These are phyloP conservation scores for Damaliscus lunatus DNA, from an alignment of 2,113 vertebrate genomes.

Conservation along the genomic window DNA sequence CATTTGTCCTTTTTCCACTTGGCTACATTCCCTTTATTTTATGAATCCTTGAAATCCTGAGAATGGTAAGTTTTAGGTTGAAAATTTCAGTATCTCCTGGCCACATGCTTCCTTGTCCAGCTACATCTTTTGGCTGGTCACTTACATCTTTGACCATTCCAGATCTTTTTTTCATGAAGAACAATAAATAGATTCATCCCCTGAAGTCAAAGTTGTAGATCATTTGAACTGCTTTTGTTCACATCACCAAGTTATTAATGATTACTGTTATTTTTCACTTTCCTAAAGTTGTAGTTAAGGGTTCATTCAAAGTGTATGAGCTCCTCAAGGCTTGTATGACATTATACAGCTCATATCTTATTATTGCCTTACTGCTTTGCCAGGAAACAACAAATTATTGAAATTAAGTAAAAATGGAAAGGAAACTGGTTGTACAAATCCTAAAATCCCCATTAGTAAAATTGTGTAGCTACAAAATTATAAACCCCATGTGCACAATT, in stretches of 20 bases:
- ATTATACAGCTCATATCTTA: neutral
- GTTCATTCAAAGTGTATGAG: neutral
- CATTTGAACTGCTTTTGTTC: neutral
- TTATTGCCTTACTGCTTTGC: neutral
- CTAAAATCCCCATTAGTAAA: neutral
- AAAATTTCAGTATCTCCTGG: slow-evolving; percentile 55
- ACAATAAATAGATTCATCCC: neutral
- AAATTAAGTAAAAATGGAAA: neutral
- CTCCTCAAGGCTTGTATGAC: neutral
- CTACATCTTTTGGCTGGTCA: neutral
- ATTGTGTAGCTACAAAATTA: neutral
- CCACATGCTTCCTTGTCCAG: neutral
- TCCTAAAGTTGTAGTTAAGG: neutral
- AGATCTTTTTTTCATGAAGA: neutral
- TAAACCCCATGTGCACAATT: neutral
- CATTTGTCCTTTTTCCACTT: slow-evolving; percentile 77
- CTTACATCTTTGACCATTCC: neutral
- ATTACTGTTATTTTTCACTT: neutral
- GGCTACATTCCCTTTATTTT: slow-evolving; percentile 75
- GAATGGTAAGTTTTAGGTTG: slow-evolving; percentile 43
- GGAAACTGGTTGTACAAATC: neutral
- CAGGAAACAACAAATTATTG: neutral
- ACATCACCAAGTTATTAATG: neutral
- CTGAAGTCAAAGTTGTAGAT: neutral
- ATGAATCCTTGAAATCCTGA: slow-evolving; percentile 68